Evolutionary conservation across 2,113 vertebrate species (phyloP), one percentile per base, ranked within the genome.

Genomic region (Pao palembangensis): DNA sequence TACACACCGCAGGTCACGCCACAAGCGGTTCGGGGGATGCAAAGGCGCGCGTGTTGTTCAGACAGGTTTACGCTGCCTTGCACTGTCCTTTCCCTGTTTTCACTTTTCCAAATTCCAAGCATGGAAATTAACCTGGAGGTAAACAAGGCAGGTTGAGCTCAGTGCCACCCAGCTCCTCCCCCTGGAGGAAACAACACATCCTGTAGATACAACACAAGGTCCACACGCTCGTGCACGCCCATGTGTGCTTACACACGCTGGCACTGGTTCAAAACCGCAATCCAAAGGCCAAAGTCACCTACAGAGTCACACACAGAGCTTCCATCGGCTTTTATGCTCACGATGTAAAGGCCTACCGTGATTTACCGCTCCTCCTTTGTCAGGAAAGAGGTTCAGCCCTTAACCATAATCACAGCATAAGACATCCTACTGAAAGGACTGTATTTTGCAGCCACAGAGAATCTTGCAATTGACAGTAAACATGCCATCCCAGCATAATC

Each of bases 121-220:
- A 57, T 76, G 80, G 71, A 86, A 87, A 86, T 75, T 55, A 82
- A 80, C 78, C 49, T 66, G 48, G 23, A 64, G 71, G 69, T 71
- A 68, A 58, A 71, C 21, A 49, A 66, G 63, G 57, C 62, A 76
- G 73, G 73, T 80, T 58, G 49, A 58, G 61, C 51, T n/a, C 28
- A 50, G 50, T 47, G 8, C 55, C 48, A n/a, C 42, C 34, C 10
- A 12, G 14, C 42, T 34, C 61, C 51, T 48, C 64, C 75, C 43
- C 58, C 44, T 6, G 15, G 5, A 3, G 15, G 44, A 47, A 16
- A 47, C 6, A 75, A 81, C 31, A 76, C 65, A 69, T n/a, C 11
- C 16, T 17, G 44, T 56, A 72, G 14, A 60, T 71, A 57, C 65
- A 79, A 55, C 44, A 34, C 21, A 61, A 60, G 47, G 20, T 49